Percentiles rank a stretch among this genome's conserved stretches.
phyloP scores from a whole-genome alignment of 1,140 invertebrate genomes.

The Orchestia grillus region DNA sequence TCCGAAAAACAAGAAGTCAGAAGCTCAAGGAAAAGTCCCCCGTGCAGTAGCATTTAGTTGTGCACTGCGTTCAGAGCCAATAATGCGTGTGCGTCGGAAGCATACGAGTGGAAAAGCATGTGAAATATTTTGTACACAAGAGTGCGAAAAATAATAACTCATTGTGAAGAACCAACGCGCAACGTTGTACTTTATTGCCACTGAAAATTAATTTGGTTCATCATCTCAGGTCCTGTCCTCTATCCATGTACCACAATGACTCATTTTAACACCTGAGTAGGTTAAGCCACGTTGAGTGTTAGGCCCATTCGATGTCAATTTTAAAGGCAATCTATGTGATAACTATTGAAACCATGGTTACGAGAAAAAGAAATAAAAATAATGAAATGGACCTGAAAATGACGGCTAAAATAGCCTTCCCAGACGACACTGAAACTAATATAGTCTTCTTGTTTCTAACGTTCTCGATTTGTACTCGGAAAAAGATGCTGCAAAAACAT shows the following conservation, averaged over 20 bases:
- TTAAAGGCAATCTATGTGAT: background rate
- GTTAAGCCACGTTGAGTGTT: background rate
- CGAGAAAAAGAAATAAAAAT: background rate
- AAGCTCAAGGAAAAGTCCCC: no score
- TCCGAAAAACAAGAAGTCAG: no score
- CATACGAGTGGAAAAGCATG: background rate
- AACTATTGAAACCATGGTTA: background rate
- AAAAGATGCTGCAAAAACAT: background rate
- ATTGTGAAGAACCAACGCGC: background rate
- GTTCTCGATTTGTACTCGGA: background rate
- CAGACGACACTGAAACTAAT: background rate
- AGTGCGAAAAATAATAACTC: background rate
- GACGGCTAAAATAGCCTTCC: background rate
- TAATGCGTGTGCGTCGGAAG: background rate
- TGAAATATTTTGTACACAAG: background rate
- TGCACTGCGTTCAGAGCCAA: background rate
- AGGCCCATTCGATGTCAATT: background rate
- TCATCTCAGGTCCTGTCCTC: background rate
- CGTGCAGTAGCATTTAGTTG: no score
- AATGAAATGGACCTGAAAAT: background rate
- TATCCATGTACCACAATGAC: background rate
- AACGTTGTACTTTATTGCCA: background rate
- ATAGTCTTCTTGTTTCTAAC: background rate
- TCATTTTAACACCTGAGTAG: background rate
- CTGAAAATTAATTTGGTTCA: background rate